Base-by-base conservation (phyloP, 2,113 vertebrate genomes). In the Forbesichthys agassizii region DNA sequence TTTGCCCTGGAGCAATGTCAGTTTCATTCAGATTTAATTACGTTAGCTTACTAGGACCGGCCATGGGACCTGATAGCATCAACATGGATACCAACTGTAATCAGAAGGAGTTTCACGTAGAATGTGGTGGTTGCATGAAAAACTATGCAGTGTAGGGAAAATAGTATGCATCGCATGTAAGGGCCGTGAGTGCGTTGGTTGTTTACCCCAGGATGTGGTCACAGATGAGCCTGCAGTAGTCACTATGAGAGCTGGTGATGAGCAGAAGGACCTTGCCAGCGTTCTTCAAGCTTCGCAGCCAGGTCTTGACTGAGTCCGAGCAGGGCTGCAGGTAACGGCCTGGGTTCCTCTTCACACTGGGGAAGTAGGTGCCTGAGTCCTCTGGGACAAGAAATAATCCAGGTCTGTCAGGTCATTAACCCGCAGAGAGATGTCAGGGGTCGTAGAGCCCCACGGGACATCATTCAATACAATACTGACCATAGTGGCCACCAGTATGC, bases 161-260 rank as follows among this genome's bases (percentile, higher is more conserved):
- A 55, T 16, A 55, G 53, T 6, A 9, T 13, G 1, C 3, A 47
- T 67, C 42, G 61, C 66, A 18, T 51, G 33, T 9, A 33, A 66
- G 62, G 48, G 6, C 20, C 11, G n/a, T 13, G 58, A 11, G 3
- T 10, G 20, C 9, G 33, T 62, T 9, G 57, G 13, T 53, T 12
- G 69, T 94, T 94, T 87, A 98, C 96, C 97, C 97, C 67, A 98
- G 80, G 74, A 95, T 92, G 83, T 96, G 88, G 49, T 96, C 92
- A 69, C 96, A 97, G 76, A 99, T 90, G 13, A 99, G 94, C 71
- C 93, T 93, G 90, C 96, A 97, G 86, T 98, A 98, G 89, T 99
- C 96, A 56, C 96, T 97, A 88, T 98, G 96, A 74, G 96, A 99
- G 89, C 95, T 99, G 68, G 96, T 98, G 86, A 98, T 97, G 74